Evolutionary conservation across 2,113 vertebrate species (phyloP).

Genomic region (Pterophyllum scalare): DNA sequence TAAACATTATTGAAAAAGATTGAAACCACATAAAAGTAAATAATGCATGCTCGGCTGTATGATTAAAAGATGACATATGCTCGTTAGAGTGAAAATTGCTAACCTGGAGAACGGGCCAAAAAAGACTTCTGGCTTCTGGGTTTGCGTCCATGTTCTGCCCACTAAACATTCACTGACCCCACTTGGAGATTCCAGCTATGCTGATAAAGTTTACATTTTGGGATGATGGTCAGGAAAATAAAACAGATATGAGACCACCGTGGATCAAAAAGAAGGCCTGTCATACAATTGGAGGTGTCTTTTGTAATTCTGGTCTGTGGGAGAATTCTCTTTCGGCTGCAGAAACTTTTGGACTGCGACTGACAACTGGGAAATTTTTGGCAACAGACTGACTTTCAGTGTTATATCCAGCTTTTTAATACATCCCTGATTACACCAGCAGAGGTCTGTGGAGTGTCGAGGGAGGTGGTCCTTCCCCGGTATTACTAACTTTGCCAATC

Average conservation of each 20-base stretch:
- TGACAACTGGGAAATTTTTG: background rate
- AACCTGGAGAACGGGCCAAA: background rate
- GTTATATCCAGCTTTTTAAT: conserved; percentile 6
- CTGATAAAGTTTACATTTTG: background rate
- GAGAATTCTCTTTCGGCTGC: background rate
- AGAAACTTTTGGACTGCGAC: background rate
- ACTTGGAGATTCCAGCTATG: background rate
- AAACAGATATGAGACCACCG: background rate
- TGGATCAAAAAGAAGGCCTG: background rate
- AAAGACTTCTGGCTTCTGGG: background rate
- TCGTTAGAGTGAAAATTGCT: background rate
- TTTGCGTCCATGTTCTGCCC: background rate
- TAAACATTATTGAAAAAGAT: background rate
- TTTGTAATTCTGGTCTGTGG: background rate
- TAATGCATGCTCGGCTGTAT: background rate
- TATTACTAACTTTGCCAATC: background rate
- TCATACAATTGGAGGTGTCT: background rate
- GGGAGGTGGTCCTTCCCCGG: background rate
- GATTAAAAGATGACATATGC: background rate
- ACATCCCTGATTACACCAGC: background rate
- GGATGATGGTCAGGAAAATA: background rate
- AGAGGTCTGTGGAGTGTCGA: background rate
- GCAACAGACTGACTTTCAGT: background rate
- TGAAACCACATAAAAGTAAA: background rate
- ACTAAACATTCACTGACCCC: background rate